A percentile compares a stretch with the other conserved stretches of the same genome.
phyloP scores from a whole-genome alignment of 2,888 invertebrate genomes.

The Arge pagana region DNA sequence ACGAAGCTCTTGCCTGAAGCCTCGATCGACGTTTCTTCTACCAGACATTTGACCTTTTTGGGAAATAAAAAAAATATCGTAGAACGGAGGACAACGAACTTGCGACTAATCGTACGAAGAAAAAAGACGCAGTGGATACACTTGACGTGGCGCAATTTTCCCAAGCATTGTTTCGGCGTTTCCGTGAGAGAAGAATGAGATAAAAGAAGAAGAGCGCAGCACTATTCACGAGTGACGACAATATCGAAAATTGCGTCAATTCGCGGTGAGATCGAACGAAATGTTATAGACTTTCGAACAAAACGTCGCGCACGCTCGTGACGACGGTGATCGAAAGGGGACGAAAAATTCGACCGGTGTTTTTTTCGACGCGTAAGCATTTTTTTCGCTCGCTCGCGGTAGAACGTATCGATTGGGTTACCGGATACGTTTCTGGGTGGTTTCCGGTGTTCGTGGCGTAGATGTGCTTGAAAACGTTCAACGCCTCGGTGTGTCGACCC shows the following conservation, averaged over 20 bases:
- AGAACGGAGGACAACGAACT: background rate
- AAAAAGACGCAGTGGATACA: background rate
- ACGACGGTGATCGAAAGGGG: no score
- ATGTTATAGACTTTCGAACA: no score
- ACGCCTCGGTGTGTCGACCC: constrained; percentile 69
- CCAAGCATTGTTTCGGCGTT: background rate
- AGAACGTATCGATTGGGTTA: no score
- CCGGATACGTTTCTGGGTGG: constrained; percentile 68
- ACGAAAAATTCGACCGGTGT: no score
- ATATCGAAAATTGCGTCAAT: no score
- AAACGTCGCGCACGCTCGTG: no score
- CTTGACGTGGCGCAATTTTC: background rate
- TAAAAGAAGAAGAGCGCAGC: background rate
- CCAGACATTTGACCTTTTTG: constrained; percentile 58
- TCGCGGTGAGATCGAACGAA: no score
- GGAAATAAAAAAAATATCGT: background rate
- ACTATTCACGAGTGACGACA: no score
- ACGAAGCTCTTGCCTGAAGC: constrained; percentile 39
- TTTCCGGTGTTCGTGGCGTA: constrained; percentile 70
- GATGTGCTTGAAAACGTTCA: constrained; percentile 68
- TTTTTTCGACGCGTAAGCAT: no score
- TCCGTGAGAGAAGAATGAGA: background rate
- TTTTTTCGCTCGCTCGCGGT: no score
- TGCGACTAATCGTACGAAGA: no score
- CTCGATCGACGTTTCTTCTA: constrained; percentile 51